Evolutionary conservation across 2,797 vertebrate genomes (phyloP).

Genomic region (Tinamus major): DNA sequence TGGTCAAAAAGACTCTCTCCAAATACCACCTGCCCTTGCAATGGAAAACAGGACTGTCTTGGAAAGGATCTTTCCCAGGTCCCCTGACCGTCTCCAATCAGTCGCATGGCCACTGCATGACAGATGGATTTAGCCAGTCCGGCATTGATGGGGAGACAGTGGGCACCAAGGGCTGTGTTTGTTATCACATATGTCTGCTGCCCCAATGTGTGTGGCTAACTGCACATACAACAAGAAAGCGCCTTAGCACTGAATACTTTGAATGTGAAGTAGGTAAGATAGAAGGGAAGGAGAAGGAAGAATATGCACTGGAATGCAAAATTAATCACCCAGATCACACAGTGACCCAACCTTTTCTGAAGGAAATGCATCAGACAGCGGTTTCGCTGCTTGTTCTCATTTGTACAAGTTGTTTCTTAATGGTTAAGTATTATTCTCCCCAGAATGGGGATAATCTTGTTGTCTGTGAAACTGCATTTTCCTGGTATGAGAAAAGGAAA

Average conservation of each 20-base stretch:
- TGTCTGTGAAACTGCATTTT: conserved; percentile 11
- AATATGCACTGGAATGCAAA: background rate
- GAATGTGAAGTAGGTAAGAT: conserved; percentile 4
- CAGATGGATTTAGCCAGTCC: background rate
- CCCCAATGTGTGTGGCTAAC: background rate
- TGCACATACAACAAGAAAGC: background rate
- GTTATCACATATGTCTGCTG: background rate
- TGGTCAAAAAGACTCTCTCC: background rate
- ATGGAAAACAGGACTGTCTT: background rate
- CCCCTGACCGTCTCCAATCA: background rate
- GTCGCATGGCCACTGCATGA: background rate
- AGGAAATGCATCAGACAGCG: background rate
- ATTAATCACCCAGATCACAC: conserved; percentile 50
- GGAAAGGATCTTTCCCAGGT: background rate
- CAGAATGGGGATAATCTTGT: background rate
- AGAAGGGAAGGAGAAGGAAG: conserved; percentile 13
- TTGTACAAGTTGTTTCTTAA: conserved; percentile 51
- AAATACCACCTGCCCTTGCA: background rate
- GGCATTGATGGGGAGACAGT: background rate
- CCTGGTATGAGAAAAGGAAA: background rate
- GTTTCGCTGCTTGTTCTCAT: conserved; percentile 19
- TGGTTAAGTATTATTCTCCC: background rate
- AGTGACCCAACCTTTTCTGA: background rate
- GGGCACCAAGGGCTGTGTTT: background rate
- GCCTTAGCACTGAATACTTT: background rate